phyloP scores from a whole-genome alignment of 1,140 invertebrate genomes.

The Daktulosphaira vitifoliae region DNA sequence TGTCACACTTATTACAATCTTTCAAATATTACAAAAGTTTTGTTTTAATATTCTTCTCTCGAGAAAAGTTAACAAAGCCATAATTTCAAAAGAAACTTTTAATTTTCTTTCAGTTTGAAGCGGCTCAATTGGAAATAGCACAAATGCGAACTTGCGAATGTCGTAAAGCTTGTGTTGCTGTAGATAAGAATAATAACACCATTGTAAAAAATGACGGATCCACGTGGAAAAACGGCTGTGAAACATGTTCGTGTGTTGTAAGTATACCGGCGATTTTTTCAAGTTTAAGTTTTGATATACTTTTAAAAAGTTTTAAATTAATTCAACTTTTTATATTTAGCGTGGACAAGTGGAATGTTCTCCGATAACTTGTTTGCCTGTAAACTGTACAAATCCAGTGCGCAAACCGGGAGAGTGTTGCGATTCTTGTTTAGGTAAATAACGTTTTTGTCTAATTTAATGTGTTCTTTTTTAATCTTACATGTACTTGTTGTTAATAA shows the following conservation, averaged over 20 bases:
- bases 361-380: slow-evolving; percentile 62
- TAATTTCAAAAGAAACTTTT: too few species aligned
- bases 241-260: slow-evolving; percentile 72
- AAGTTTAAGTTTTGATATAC: too few species aligned
- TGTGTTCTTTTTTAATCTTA: slow-evolving; percentile 30
- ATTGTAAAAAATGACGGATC: slow-evolving; percentile 70
- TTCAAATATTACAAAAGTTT: too few species aligned
- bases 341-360: slow-evolving; percentile 72
- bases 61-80: too few species aligned
- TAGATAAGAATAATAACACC: slow-evolving; percentile 49
- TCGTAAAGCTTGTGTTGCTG: slow-evolving; percentile 68
- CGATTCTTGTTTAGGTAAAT: slow-evolving; percentile 68
- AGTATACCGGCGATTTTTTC: too few species aligned
- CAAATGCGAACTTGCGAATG: slow-evolving; percentile 81
- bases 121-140: slow-evolving; percentile 62
- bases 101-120: slow-evolving; percentile 61
- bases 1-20: too few species aligned
- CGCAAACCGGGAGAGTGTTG: slow-evolving; percentile 70
- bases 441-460: too few species aligned
- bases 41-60: too few species aligned
- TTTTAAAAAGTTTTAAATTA: too few species aligned
- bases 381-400: slow-evolving; percentile 69
- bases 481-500: too few species aligned
- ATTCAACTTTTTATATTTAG: slow-evolving; percentile 44
- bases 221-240: slow-evolving; percentile 69